Evolutionary conservation across 2,113 vertebrate species (phyloP), one percentile per base, ranked within the genome.

Genomic region (Campylomormyrus numenius): DNA sequence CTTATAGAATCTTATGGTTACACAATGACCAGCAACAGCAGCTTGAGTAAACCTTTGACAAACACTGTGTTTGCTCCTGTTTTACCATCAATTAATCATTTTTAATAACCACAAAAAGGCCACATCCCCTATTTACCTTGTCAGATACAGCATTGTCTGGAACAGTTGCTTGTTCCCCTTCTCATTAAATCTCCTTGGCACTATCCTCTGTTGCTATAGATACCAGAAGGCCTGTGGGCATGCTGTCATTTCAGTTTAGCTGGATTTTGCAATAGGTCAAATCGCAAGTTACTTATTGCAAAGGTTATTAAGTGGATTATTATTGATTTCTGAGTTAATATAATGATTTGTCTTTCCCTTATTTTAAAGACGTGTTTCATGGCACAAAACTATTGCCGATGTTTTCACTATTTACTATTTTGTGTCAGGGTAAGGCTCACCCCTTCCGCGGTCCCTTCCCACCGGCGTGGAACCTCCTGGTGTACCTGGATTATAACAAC

Each of bases 401-500:
- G 39, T 48, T 85, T 85, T 85, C 45, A 85, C 39, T 15, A 56
- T 42, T 53, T 56, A n/a, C 45, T 87, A 56, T 39, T 87, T 87
- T 49, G 42, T 92, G 92, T 15, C 52, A 97, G 97, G 97, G 96
- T 70, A 97, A 96, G 91, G 95, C 96, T 87, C 96, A 96, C 86
- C 90, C 95, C 19, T 97, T 96, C 91, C 95, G 90, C 85, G 96
- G 96, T 15, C 48, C 95, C 0, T 95, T 97, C 1, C 96, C 97
- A 90, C 90, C 95, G 15, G 90, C 94, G 80, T 95, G 96, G 96
- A 97, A 96, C 92, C 96, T 96, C 0, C 87, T 97, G 90, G 90
- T 91, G 27, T 95, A 95, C 77, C 90, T 97, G 92, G 96, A 97
- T 94, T 94, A 95, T 92, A 97, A 97, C 92, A 97, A 97, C 92